Evolutionary conservation across 2,888 invertebrate species (phyloP), one percentile per base, ranked within the genome.

Genomic region (Conchocele bisecta): DNA sequence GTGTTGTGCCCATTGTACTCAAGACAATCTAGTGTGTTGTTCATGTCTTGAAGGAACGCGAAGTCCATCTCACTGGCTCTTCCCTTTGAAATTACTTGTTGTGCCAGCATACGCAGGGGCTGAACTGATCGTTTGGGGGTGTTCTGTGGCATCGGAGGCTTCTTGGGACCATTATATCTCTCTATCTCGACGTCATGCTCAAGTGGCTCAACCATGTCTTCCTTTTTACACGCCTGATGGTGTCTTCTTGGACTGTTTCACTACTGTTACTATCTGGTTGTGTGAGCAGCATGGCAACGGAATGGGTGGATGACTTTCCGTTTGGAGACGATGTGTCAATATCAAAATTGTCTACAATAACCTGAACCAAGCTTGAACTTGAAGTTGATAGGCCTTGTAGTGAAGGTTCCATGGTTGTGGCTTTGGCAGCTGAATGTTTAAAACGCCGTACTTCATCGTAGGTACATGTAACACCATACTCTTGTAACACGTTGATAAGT

Each of bases 401-500:
- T 2, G 4, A n/a, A 35, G 29, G 31, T n/a, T 60, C n/a, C 31
- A 4, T 22, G 13, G 58, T 57, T 13, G 63, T 60, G 31, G 63
- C 76, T 22, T 31, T 48, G 17, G 79, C 81, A n/a, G 77, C 72
- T 4, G 81, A 82, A 17, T 39, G 33, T 53, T 79, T 81, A 46
- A 81, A 81, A 9, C 75, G 35, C n/a, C 56, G 26, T 13, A 79
- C 44, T 64, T 81, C 81, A 66, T 77, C 70, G 68, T 79, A 76
- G n/a, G n/a, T n/a, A n/a, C n/a, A n/a, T n/a, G n/a, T n/a, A n/a
- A n/a, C n/a, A n/a, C n/a, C n/a, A n/a, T n/a, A n/a, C n/a, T n/a
- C n/a, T n/a, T n/a, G n/a, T n/a, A n/a, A n/a, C n/a, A n/a, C n/a
- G n/a, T n/a, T n/a, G n/a, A n/a, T n/a, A n/a, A n/a, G n/a, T n/a